phyloP scores from a whole-genome alignment of 2,113 vertebrate species.

The Chroicocephalus ridibundus region DNA sequence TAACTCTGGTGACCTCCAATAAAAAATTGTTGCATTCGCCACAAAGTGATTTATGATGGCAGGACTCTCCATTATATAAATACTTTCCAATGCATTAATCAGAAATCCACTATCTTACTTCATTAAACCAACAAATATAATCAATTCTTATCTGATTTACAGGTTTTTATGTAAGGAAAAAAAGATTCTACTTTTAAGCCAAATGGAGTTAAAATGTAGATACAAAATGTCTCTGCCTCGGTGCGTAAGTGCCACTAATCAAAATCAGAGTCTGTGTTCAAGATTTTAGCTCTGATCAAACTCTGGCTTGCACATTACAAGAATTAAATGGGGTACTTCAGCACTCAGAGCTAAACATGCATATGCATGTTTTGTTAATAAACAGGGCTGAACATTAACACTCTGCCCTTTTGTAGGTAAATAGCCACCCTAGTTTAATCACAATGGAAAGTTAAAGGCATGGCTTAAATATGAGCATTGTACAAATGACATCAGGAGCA shows the following conservation, averaged over 20 bases:
- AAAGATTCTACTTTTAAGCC: slow-evolving; percentile 8
- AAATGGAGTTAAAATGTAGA: slow-evolving; percentile 37
- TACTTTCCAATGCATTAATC: slow-evolving; percentile 49
- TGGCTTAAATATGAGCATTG: not conserved
- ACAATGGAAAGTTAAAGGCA: not conserved
- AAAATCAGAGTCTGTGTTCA: not conserved
- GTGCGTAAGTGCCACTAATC: slow-evolving; percentile 1
- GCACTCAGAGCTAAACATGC: not conserved
- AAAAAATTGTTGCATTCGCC: slow-evolving; percentile 47
- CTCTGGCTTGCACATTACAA: not conserved
- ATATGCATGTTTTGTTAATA: not conserved
- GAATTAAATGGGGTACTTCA: not conserved
- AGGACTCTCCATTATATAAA: slow-evolving; percentile 44
- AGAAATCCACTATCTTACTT: slow-evolving; percentile 58
- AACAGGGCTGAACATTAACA: not conserved
- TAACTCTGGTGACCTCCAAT: slow-evolving; percentile 40
- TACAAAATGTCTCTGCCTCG: not conserved
- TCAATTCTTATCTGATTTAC: slow-evolving; percentile 56
- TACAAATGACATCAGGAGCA: not conserved
- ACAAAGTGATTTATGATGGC: slow-evolving; percentile 43
- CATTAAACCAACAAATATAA: slow-evolving; percentile 67
- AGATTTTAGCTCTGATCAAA: not conserved
- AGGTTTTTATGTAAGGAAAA: not conserved
- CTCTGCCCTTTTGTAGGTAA: not conserved
- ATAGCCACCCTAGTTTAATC: not conserved